Evolutionary conservation across 2,797 vertebrate species (phyloP), one percentile per base, ranked within the genome.

Genomic region (Centroberyx gerrardi): DNA sequence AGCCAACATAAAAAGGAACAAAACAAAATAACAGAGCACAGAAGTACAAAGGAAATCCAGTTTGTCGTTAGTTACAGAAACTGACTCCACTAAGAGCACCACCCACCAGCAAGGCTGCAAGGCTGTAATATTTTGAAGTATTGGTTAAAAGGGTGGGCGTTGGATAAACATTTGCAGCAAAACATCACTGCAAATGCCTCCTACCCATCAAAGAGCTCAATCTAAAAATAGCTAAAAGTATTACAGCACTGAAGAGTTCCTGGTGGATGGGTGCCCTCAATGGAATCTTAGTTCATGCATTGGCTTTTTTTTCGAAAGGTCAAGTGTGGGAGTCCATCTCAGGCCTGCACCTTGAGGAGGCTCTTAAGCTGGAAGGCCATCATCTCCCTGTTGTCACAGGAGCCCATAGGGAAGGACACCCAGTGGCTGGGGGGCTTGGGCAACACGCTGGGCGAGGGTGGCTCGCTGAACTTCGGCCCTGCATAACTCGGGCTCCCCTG

Each of bases 331-430:
- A 53, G 63, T 75, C 65, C 68, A 74, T 33, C 84, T 98, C 94
- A 99, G 78, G 96, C 97, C 91, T 99, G 97, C 80, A 99, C 97
- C 93, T 99, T 99, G 69, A 99, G 96, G 82, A 99, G 96, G 42
- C 97, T 98, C 94, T 99, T 99, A 65, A 98, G 96, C 92, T 99
- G 97, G 94, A 99, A 99, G 91, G 97, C 94, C 97, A 99, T 98
- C 18, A 96, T 95, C 94, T 99, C 98, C 83, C 96, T 95, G 87
- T 90, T 93, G 88, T 99, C 98, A 83, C 96, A 97, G 89, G 96
- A 93, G 66, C 95, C 96, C 67, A 98, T 93, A 22, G 97, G 94
- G 89, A 97, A 96, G 48, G 96, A 95, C 82, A 99, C 97, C 98
- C 98, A 99, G 91, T 99, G 98, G 84, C 97, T 99, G 7, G 98